A percentile compares a stretch with the other conserved stretches of the same genome.
phyloP scores from a whole-genome alignment of 2,888 invertebrate species.

The Oxyteleia sp. region DNA sequence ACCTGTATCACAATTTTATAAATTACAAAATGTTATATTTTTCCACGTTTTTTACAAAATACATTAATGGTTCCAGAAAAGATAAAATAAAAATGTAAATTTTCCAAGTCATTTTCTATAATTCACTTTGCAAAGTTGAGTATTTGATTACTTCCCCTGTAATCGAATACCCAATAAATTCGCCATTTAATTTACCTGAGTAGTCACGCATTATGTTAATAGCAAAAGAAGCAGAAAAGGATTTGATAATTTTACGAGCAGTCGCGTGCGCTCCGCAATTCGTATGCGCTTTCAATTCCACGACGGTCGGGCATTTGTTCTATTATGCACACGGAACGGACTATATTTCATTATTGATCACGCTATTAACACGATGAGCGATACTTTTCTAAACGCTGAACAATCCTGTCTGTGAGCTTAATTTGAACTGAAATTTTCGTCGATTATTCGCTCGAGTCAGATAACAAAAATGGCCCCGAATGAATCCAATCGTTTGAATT shows the following conservation, averaged over 20 bases:
- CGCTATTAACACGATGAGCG: neutral
- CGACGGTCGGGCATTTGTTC: neutral
- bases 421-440: neutral
- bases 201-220: slow-evolving; percentile 11
- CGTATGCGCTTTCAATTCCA: slow-evolving; percentile 8
- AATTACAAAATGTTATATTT: no score
- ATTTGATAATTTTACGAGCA: slow-evolving; percentile 13
- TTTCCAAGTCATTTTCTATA: neutral
- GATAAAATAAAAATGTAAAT: neutral
- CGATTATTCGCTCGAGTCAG: no score
- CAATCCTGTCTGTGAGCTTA: neutral
- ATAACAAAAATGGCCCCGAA: no score
- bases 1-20: no score
- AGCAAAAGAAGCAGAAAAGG: slow-evolving; percentile 11
- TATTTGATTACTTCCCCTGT: neutral
- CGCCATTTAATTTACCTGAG: slow-evolving; percentile 6
- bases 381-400: neutral
- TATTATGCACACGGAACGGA: slow-evolving; percentile 5
- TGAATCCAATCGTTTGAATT: no score
- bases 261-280: slow-evolving; percentile 4
- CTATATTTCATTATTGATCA: slow-evolving; percentile 11
- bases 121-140: neutral
- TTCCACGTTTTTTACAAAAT: no score
- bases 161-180: neutral
- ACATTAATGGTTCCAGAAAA: no score